These are phyloP conservation scores for Orgyia antiqua DNA, from an alignment of 2,888 invertebrate genomes.

Conservation along the genomic window DNA sequence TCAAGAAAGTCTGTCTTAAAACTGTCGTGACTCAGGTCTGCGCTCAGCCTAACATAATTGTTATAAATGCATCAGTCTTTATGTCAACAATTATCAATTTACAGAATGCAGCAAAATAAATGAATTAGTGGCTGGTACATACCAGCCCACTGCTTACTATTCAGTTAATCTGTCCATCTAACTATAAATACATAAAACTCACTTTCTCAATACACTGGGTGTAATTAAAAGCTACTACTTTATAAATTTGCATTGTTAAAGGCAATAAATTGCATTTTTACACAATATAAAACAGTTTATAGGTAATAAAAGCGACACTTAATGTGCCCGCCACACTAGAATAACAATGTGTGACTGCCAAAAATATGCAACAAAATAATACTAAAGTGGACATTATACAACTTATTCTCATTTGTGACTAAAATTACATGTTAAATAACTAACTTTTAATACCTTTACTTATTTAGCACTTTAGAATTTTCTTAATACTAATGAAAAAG, in stretches of 20 bases:
- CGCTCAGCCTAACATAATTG: too few relatives aligned
- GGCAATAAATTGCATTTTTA: slow-evolving; percentile 23
- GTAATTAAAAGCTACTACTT: slow-evolving; percentile 11
- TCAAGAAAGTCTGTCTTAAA: too few relatives aligned
- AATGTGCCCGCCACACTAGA: slow-evolving; percentile 21
- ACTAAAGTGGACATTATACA: too few relatives aligned
- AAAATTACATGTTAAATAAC: slow-evolving; percentile 8
- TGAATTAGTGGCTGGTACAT: not conserved
- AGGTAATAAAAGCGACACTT: slow-evolving; percentile 13
- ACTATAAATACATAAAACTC: too few relatives aligned
- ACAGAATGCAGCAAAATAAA: slow-evolving; percentile 7
- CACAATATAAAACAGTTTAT: slow-evolving; percentile 22
- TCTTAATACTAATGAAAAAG: too few relatives aligned
- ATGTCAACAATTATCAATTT: slow-evolving; percentile 28
- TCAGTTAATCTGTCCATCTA: too few relatives aligned
- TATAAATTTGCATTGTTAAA: slow-evolving; percentile 15
- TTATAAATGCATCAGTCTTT: slow-evolving; percentile 65
- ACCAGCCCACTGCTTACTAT: not conserved
- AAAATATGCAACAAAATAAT: slow-evolving; percentile 23
- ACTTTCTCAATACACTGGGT: slow-evolving; percentile 29
- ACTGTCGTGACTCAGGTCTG: too few relatives aligned
- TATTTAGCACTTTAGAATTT: too few relatives aligned
- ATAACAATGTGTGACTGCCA: slow-evolving; percentile 23
- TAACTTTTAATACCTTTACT: too few relatives aligned
- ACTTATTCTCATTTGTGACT: slow-evolving; percentile 24